Conservation (phyloP, 64 coral and sea anemone genomes). For the Catalaphyllia jardinei region DNA sequence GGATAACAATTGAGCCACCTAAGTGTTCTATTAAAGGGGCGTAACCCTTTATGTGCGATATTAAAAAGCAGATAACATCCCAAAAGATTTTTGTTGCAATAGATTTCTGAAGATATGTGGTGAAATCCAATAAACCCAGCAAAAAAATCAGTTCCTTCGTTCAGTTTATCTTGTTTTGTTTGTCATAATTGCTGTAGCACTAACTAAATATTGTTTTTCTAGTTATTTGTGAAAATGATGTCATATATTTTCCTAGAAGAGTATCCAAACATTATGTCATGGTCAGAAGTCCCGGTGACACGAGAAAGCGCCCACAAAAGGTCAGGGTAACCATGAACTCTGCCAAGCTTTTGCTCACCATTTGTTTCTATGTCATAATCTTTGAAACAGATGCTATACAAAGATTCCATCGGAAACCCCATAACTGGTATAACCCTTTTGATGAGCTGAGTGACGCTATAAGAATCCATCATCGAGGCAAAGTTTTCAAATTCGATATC, state of each 20-base stretch:
- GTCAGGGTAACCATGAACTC: neutral
- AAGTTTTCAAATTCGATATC: neutral
- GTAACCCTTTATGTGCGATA: neutral
- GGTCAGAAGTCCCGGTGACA: neutral
- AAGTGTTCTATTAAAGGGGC: neutral
- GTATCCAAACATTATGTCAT: constrained; percentile 5
- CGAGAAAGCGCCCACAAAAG: neutral
- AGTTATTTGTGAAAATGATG: neutral
- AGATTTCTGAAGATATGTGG: too few relatives aligned
- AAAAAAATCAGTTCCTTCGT: too few relatives aligned
- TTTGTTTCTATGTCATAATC: neutral
- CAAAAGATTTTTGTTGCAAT: too few relatives aligned
- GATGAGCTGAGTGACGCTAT: neutral
- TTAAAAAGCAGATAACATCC: neutral
- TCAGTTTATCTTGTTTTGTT: too few relatives aligned
- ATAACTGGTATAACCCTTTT: neutral
- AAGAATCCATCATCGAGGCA: neutral
- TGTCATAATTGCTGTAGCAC: neutral
- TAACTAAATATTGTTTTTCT: neutral
- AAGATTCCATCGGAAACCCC: neutral
- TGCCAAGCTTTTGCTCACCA: neutral
- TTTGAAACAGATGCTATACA: neutral
- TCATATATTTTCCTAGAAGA: neutral
- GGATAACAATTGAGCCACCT: too few relatives aligned
- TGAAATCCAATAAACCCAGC: too few relatives aligned